These are phyloP conservation scores for Nowickia ferox DNA, from an alignment of 2,888 invertebrate genomes.

Conservation along the genomic window DNA sequence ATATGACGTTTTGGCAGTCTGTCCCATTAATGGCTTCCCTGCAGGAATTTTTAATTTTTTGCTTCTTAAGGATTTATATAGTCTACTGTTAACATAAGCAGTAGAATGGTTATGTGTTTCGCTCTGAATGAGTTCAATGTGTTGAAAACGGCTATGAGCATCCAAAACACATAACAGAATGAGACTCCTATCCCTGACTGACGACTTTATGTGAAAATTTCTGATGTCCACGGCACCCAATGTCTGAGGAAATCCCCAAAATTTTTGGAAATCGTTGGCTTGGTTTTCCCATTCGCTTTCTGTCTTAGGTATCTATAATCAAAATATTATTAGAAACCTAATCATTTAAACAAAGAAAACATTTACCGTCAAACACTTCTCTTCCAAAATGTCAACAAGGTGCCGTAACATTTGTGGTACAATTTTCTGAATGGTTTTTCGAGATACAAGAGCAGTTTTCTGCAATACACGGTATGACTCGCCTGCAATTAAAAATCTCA, in stretches of 20 bases:
- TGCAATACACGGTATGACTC: slow-evolving; percentile 22
- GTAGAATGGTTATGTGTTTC: neutral
- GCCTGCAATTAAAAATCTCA: slow-evolving; percentile 46
- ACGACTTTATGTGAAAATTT: slow-evolving; percentile 20
- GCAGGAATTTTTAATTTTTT: slow-evolving; percentile 26
- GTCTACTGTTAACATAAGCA: slow-evolving; percentile 27
- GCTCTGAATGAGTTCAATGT: slow-evolving; percentile 31
- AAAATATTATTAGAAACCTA: neutral
- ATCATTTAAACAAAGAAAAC: neutral
- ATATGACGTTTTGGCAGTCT: slow-evolving; percentile 31
- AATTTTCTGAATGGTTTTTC: slow-evolving; percentile 26
- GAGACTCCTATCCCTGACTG: neutral
- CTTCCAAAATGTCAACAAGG: slow-evolving; percentile 28
- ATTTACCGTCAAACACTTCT: slow-evolving; percentile 24
- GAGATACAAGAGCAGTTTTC: slow-evolving; percentile 14
- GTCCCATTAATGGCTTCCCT: slow-evolving; percentile 10
- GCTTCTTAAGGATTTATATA: slow-evolving; percentile 19
- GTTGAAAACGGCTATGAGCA: slow-evolving; percentile 47
- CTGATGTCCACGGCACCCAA: slow-evolving; percentile 41
- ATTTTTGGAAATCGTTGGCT: slow-evolving; percentile 42
- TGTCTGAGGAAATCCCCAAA: slow-evolving; percentile 51
- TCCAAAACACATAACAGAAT: slow-evolving; percentile 40
- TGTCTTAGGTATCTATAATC: slow-evolving; percentile 7
- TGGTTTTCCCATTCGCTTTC: slow-evolving; percentile 14
- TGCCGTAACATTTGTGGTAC: slow-evolving; percentile 7